Evolutionary conservation across 2,113 vertebrate species (phyloP), one percentile per base, ranked within the genome.

Genomic region (Hystrix cristata): DNA sequence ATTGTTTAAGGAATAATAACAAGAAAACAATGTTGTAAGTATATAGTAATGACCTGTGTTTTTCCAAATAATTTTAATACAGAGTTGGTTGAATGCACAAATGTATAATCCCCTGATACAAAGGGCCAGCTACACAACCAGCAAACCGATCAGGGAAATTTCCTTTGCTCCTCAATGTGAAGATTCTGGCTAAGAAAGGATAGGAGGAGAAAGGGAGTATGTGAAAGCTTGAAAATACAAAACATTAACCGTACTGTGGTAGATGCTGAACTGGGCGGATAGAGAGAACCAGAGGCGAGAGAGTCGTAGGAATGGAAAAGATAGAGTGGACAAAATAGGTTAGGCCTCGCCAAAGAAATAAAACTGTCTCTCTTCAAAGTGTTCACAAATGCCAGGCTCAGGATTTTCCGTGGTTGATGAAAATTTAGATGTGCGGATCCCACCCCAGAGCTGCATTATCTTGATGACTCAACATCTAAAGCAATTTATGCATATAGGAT

Each of bases 391-490:
- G 15, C 23, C 43, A 57, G 51, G 29, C 8, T 16, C 11, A 14
- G 51, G 11, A 46, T 71, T 81, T 82, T 21, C 10, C n/a, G 27
- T 93, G 3, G 27, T 53, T 93, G 80, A 27, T 59, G 25, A 38
- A 87, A 64, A 60, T 15, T 9, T 16, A 82, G 46, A 91, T 89
- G 29, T 62, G 62, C 78, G 71, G 18, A 60, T 34, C n/a, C 29
- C 27, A 59, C 11, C 27, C 34, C 9, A 19, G 13, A 69, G 0
- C 21, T 60, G 25, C 15, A 92, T 48, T 59, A 7, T 60, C 38
- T 91, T 62, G 29, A 71, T 92, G 72, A 90, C 48, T 87, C 43
- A 84, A 34, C 86, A 83, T 53, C 11, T 82, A 65, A 86, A 64
- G 14, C 86, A 59, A 80, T 3, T 69, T 76, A 79, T 57, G 38